These are phyloP conservation scores for Pogonocichla stellata DNA, from an alignment of 2,113 vertebrate species.

Conservation along the genomic window DNA sequence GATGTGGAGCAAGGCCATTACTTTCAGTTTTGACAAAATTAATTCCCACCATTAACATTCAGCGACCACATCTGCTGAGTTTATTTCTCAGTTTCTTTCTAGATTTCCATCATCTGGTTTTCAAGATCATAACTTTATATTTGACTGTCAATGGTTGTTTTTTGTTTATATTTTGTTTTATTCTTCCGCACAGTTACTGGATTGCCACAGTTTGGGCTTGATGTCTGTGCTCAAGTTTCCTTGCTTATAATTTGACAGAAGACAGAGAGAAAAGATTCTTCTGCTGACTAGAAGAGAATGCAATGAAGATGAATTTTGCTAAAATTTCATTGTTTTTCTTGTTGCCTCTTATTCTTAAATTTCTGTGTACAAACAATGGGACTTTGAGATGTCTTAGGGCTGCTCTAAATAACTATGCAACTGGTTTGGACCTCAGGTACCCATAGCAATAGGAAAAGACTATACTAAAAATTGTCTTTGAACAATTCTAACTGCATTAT, in stretches of 20 bases:
- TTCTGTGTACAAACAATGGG: not conserved
- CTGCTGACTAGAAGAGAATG: not conserved
- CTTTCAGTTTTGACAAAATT: not conserved
- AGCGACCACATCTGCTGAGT: not conserved
- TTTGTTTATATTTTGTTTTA: not conserved
- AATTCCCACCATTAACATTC: not conserved
- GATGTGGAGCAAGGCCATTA: not conserved
- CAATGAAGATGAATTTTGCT: not conserved
- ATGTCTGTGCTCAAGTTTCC: not conserved
- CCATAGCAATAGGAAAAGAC: not conserved
- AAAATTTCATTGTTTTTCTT: not conserved
- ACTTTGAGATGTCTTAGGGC: not conserved
- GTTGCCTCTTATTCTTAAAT: not conserved
- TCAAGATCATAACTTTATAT: not conserved
- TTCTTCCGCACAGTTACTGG: not conserved
- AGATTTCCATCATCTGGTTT: not conserved
- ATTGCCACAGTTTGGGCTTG: not conserved
- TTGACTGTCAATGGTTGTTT: not conserved
- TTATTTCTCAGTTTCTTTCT: not conserved
- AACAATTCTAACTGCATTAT: not conserved
- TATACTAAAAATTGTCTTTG: not conserved
- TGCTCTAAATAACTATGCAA: not conserved
- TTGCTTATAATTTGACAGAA: not conserved
- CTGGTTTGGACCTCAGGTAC: not conserved
- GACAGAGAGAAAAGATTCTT: not conserved